Evolutionary conservation across 2,888 invertebrate species (phyloP), one percentile per base, ranked within the genome.

Genomic region (Choristoneura rosaceana): DNA sequence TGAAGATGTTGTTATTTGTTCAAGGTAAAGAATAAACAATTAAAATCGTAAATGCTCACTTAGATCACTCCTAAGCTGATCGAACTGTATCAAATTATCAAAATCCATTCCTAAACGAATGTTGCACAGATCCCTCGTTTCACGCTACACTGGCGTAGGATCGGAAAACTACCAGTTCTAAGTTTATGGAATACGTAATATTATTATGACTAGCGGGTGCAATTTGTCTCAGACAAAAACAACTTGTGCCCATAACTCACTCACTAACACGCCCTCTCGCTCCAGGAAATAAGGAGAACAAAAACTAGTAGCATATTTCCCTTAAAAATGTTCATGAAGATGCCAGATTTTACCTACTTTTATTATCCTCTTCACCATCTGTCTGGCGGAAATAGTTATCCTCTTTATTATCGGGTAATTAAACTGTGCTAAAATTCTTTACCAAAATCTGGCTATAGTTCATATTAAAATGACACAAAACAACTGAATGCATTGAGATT

Each of bases 171-270:
- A 73, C 43, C 43, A 43, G 63, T 41, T 64, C 59, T 64, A 69
- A 68, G 63, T 63, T 71, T 55, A 58, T 50, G 63, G 63, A 71
- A 68, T 67, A 61, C 66, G 59, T 65, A 65, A 69, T 74, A 60
- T 61, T 74, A 52, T 66, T 71, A 73, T 74, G 69, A 76, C n/a
- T 52, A 70, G 73, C 71, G 74, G 59, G 60, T 63, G 15, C 61
- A 65, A 71, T 75, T 64, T 70, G 70, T 73, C 45, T 67, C 70
- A 74, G 62, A 74, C 67, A 76, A 66, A 74, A 81, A 82, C 77
- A 80, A 81, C 76, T 80, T 78, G 58, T 67, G 71, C 70, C 74
- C 73, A 83, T 84, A 81, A 82, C 66, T 82, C 81, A 83, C 76
- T 79, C 78, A 76, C 73, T 66, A 74, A 75, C 78, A 80, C 79